These are phyloP conservation scores for Tricholauxania praeusta DNA, from an alignment of 2,888 invertebrate genomes.

Conservation along the genomic window DNA sequence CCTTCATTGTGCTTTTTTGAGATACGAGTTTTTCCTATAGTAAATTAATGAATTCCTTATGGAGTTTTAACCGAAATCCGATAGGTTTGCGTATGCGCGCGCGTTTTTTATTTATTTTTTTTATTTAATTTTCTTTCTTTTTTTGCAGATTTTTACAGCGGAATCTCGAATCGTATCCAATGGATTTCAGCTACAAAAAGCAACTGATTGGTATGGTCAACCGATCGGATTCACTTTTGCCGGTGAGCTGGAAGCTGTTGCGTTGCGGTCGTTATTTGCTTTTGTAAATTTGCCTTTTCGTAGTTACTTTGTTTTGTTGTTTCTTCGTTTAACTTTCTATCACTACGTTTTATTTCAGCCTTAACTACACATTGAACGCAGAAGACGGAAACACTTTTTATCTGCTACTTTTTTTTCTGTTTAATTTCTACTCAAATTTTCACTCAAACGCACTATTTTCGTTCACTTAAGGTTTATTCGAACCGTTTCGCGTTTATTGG, in stretches of 20 bases:
- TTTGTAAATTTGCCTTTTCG: constrained; percentile 25
- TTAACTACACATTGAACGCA: constrained; percentile 35
- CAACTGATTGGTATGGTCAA: constrained; percentile 41
- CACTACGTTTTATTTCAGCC: background rate
- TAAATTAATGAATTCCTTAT: background rate
- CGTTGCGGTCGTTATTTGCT: constrained; percentile 11
- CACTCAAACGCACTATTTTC: constrained; percentile 47
- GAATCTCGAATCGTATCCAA: constrained; percentile 7
- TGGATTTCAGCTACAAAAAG: constrained; percentile 21
- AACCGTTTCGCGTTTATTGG: background rate
- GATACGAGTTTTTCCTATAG: no score
- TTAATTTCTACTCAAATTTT: constrained; percentile 45
- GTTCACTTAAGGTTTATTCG: constrained; percentile 17
- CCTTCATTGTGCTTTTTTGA: constrained; percentile 43
- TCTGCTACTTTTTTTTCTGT: constrained; percentile 24
- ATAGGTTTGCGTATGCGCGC: background rate
- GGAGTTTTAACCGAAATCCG: background rate
- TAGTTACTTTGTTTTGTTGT: constrained; percentile 32
- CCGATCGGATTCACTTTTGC: constrained; percentile 45
- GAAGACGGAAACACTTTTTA: constrained; percentile 46
- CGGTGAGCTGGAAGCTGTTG: constrained; percentile 4
- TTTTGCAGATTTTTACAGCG: background rate
- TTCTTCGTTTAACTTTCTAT: constrained; percentile 1
- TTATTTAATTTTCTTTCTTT: background rate
- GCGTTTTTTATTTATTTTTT: constrained; percentile 15